Percentiles rank a stretch among this genome's conserved stretches.
phyloP scores from a whole-genome alignment of 1,140 invertebrate species.

The Drosophila malerkotliana region DNA sequence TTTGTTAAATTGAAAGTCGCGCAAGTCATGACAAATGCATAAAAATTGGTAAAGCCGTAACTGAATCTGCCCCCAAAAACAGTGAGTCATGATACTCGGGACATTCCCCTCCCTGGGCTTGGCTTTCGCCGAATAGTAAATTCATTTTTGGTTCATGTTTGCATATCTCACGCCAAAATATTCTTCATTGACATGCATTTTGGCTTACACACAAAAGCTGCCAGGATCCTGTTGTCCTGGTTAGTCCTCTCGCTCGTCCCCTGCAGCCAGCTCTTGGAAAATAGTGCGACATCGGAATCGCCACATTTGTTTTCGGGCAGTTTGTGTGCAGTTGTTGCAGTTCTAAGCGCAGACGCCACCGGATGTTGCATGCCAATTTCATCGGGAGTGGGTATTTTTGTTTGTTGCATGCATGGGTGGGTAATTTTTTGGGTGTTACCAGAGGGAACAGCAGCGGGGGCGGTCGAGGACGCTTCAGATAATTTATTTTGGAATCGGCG shows the following conservation, averaged over 20 bases:
- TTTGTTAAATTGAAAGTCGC: conserved; percentile 32
- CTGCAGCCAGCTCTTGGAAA: conserved; percentile 6
- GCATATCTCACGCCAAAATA: conserved; percentile 69
- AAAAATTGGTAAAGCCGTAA: conserved; percentile 22
- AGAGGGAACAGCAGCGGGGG: not conserved
- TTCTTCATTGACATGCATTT: conserved; percentile 76
- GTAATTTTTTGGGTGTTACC: not conserved
- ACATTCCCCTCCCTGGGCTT: not conserved
- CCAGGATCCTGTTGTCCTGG: conserved; percentile 22
- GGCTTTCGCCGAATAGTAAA: conserved; percentile 47
- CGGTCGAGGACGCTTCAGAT: conserved; percentile 58
- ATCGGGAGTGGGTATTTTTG: conserved; percentile 50
- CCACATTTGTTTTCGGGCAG: conserved; percentile 67
- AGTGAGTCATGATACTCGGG: conserved; percentile 39
- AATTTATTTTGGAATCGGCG: conserved; percentile 75
- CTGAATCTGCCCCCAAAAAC: not conserved
- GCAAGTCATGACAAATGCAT: conserved; percentile 37
- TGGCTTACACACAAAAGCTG: conserved; percentile 63
- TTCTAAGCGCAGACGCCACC: conserved; percentile 77
- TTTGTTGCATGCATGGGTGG: conserved; percentile 12
- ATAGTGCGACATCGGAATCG: conserved; percentile 80
- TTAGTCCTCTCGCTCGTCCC: not conserved
- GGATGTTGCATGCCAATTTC: conserved; percentile 81
- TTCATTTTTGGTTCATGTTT: conserved; percentile 75
- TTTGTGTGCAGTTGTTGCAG: conserved; percentile 57